These are phyloP conservation scores for Oreochromis spilurus DNA, from an alignment of 2,113 vertebrate species.

Conservation along the genomic window DNA sequence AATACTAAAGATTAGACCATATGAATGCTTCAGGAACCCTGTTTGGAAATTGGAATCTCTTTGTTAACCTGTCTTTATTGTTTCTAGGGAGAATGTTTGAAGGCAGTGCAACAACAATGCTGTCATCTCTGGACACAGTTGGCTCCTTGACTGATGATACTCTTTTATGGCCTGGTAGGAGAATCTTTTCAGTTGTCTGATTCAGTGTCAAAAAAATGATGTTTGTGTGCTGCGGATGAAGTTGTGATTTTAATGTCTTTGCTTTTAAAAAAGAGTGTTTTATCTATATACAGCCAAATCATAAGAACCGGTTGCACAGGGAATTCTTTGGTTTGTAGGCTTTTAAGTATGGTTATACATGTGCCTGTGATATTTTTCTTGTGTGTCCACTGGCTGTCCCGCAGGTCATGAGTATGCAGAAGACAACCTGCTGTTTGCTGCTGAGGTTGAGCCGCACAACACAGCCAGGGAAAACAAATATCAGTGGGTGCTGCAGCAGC, in stretches of 20 bases:
- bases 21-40: neutral
- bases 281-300: neutral
- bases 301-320: neutral
- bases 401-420: constrained; percentile 92
- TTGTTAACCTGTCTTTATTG: neutral
- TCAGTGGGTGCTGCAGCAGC: constrained; percentile 82
- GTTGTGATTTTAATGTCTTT: neutral
- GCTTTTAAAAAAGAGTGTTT: neutral
- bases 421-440: constrained; percentile 90
- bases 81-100: constrained; percentile 90
- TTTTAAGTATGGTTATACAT: neutral
- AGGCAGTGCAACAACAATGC: constrained; percentile 88
- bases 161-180: constrained; percentile 89
- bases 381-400: neutral
- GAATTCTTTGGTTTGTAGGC: neutral
- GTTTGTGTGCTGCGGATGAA: neutral
- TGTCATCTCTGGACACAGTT: constrained; percentile 86
- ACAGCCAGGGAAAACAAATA: constrained; percentile 80
- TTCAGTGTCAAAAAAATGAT: neutral
- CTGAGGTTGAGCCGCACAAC: constrained; percentile 84
- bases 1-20: neutral
- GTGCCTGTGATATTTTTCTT: neutral
- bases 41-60: neutral
- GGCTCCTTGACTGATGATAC: constrained; percentile 82
- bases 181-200: neutral